A percentile compares a stretch with the other conserved stretches of the same genome.
Evolutionary conservation across 35 echinoderm and acorn worm genomes (phyloP).

Genomic region (Apostichopus parvimensis): DNA sequence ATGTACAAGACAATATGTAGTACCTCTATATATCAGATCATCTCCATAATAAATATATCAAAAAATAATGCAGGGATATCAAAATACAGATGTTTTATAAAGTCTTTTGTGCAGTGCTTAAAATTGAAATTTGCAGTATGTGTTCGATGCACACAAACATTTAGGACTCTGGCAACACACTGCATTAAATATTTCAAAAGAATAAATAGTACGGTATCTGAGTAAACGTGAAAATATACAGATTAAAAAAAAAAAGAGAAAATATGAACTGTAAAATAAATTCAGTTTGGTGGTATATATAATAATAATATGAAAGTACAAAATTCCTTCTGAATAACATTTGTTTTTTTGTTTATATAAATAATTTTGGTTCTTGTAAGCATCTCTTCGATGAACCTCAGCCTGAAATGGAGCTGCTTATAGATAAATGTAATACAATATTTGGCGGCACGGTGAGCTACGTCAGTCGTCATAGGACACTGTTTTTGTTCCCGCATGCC

Average conservation of each 20-base stretch:
- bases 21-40: too few relatives aligned
- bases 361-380: background rate
- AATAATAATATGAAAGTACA: conserved; percentile 5
- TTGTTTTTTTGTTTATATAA: background rate
- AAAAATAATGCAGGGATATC: too few relatives aligned
- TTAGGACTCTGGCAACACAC: background rate
- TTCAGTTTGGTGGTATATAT: background rate
- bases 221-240: background rate
- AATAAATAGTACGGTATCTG: background rate
- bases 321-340: background rate
- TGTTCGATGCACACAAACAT: too few relatives aligned
- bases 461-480: conserved; percentile 38
- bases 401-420: background rate
- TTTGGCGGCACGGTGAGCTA: background rate
- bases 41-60: too few relatives aligned
- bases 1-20: too few relatives aligned
- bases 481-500: conserved; percentile 57
- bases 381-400: background rate
- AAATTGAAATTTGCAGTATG: too few relatives aligned
- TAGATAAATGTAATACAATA: background rate
- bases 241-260: too few relatives aligned
- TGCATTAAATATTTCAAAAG: background rate
- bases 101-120: too few relatives aligned
- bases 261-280: background rate
- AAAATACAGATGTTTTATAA: too few relatives aligned